Base-by-base conservation (phyloP, 2,797 vertebrate genomes). In the Sebastes itinus region DNA sequence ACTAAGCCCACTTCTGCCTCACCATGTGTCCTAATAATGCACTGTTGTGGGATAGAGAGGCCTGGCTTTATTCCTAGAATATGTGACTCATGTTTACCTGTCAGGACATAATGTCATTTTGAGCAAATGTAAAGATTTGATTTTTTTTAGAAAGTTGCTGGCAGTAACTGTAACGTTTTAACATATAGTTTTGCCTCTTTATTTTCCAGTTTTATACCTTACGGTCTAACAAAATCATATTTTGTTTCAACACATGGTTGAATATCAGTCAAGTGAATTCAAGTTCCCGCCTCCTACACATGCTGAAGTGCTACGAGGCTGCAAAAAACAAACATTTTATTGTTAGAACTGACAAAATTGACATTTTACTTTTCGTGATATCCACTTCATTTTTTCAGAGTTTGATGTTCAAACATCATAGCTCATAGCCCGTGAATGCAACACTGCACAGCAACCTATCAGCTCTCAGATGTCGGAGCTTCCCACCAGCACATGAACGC, bases 1-100 rank as follows among this genome's bases (percentile, higher is more conserved):
- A 77, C 58, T n/a, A 55, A 77, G 30, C 75, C 64, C 73, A 72
- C 80, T 23, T 78, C 81, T 83, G 38, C 38, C 54, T 70, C 1
- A 25, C 49, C 58, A 42, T 56, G 52, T 72, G 20, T 76, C 67
- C 38, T 62, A 2, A 46, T 62, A 32, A 66, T 22, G 35, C 58
- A 33, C 35, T 33, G 23, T 7, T 13, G 14, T 65, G 70, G 20
- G 22, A 62, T 62, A 20, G 14, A 62, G 2, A 67, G 18, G 63
- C 3, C 61, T 33, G 4, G 5, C 13, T 42, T 25, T 68, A 38
- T 14, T 16, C 32, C 5, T 6, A 6, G 23, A 59, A 33, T 27
- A 13, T 72, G 30, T 75, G 33, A 80, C 54, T 82, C 54, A 23
- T 2, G 0, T 25, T 54, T 25, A 64, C 11, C 28, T 69, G 61